Evolutionary conservation across 2,113 vertebrate species (phyloP), one percentile per base, ranked within the genome.

Genomic region (Ivindomyrus marchei): DNA sequence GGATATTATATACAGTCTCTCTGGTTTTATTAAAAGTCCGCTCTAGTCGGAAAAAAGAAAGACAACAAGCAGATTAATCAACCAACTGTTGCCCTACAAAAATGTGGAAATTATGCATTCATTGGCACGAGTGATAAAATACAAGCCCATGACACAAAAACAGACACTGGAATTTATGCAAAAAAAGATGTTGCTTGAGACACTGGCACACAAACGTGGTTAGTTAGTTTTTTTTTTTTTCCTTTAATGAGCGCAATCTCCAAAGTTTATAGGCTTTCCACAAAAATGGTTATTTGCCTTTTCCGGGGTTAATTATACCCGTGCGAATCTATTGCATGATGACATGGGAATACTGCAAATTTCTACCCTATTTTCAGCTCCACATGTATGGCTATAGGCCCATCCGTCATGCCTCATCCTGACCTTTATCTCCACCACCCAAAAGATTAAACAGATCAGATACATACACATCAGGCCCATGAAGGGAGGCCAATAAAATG

Each of bases 81-180:
- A 80, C 74, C 74, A 80, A 80, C 74, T 80, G 74, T 80, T 80
- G 74, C 36, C 74, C 74, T 15, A 80, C 74, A 42, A 80, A 80
- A 80, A 80, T 80, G 74, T 42, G 74, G 74, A 80, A 39, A 39
- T 80, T 42, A 80, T 80, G 36, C 74, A 80, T 80, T 80, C 74
- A 39, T 80, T 80, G 74, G 74, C 74, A 80, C 5, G 36, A 42
- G 36, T 17, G 74, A 80, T 42, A 80, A 42, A 80, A 80, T 42
- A 80, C 74, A n/a, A 62, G 56, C 56, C 56, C 56, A 3, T 9
- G 56, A 62, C 56, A 70, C n/a, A 31, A 80, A 80, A 80, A 80
- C 74, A 77, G 74, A 80, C 13, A 80, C 36, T 15, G 66, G 27
- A 74, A 31, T 74, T 74, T 31, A 74, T 74, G 66, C 31, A 36